Evolutionary conservation across 2,888 invertebrate genomes (phyloP).

Genomic region (Eristalinus aeneus): DNA sequence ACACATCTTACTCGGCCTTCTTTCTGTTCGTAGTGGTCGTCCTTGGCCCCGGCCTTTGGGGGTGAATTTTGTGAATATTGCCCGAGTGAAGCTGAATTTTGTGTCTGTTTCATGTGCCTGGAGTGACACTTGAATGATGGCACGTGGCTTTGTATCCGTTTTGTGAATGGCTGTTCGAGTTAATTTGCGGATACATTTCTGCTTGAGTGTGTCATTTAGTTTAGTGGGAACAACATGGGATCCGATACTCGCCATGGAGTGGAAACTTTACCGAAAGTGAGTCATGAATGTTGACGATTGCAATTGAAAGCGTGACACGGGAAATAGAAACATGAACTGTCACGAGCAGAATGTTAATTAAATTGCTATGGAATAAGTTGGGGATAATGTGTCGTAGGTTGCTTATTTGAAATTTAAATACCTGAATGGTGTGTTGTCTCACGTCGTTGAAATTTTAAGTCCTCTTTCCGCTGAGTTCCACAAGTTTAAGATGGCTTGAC

Average conservation of each 20-base stretch:
- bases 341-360: too few species aligned
- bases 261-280: not conserved
- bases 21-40: not conserved
- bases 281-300: not conserved
- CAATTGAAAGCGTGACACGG: too few species aligned
- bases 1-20: not conserved
- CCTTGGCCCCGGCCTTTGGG: not conserved
- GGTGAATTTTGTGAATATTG: not conserved
- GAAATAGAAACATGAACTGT: too few species aligned
- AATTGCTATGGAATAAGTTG: too few species aligned
- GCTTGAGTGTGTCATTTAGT: not conserved
- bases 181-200: slow-evolving; percentile 16
- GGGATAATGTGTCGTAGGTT: too few species aligned
- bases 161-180: slow-evolving; percentile 11
- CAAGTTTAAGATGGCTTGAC: too few species aligned
- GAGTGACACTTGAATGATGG: slow-evolving; percentile 22
- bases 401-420: too few species aligned
- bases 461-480: too few species aligned
- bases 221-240: not conserved
- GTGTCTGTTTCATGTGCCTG: not conserved
- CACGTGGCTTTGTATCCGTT: slow-evolving; percentile 5
- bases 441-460: too few species aligned
- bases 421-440: too few species aligned
- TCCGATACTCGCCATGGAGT: not conserved
- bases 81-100: not conserved